phyloP scores from a whole-genome alignment of 2,797 vertebrate genomes.

The Taenioides sp. region DNA sequence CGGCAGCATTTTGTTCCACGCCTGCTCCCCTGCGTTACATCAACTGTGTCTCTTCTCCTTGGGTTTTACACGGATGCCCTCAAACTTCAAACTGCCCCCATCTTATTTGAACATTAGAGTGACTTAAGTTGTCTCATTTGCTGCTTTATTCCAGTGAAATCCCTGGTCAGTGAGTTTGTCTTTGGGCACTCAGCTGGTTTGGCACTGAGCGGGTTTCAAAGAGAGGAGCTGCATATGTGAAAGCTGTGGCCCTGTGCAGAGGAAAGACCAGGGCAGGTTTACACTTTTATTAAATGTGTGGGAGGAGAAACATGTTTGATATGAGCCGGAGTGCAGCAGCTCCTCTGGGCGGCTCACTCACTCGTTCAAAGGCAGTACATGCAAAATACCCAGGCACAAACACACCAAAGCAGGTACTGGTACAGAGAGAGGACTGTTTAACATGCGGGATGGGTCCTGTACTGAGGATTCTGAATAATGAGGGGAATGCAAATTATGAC shows the following conservation, averaged over 20 bases:
- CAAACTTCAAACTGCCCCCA: not conserved
- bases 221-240: slow-evolving; percentile 1
- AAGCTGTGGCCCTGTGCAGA: not conserved
- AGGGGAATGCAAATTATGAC: not conserved
- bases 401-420: slow-evolving; percentile 1
- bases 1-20: slow-evolving; percentile 60
- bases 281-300: slow-evolving; percentile 32
- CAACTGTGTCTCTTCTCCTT: slow-evolving; percentile 44
- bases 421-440: not conserved
- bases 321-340: slow-evolving; percentile 16
- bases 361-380: not conserved
- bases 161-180: slow-evolving; percentile 5
- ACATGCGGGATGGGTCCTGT: not conserved
- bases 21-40: slow-evolving; percentile 51
- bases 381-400: not conserved
- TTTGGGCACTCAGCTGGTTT: not conserved
- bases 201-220: slow-evolving; percentile 5
- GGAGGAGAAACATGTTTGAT: slow-evolving; percentile 13
- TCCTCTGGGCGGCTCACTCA: slow-evolving; percentile 1
- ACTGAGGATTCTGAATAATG: not conserved
- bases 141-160: not conserved
- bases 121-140: slow-evolving; percentile 7
- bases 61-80: slow-evolving; percentile 8
- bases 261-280: slow-evolving; percentile 10
- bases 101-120: slow-evolving; percentile 28